Evolutionary conservation across 2,888 invertebrate species (phyloP), one percentile per base, ranked within the genome.

Genomic region (Tetranychus truncatus): DNA sequence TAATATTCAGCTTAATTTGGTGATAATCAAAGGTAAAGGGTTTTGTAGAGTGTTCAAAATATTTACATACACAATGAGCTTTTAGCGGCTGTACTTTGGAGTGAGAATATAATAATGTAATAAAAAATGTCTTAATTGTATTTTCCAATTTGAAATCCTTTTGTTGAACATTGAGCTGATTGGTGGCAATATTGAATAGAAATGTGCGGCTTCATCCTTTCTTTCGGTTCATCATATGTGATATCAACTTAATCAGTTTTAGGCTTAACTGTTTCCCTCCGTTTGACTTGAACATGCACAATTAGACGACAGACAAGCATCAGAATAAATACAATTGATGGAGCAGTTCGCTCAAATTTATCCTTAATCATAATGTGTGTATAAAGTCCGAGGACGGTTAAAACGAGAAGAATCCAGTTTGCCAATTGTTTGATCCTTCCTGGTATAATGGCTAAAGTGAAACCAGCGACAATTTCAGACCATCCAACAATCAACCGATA

Each of bases 321-420:
- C 82, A 93, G 92, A 82, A 92, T 90, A 84, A 94, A 94, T 73
- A 87, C 79, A 65, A 80, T 78, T 18, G 80, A 78, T 21, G 80
- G 80, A 24, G 79, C 79, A 24, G 78, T 79, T 74, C 78, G 75
- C 83, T 94, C 93, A 83, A 94, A 89, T 79, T 92, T 92, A 83
- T 94, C 93, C 74, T 91, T 91, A 55, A 93, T 91, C 89, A 91
- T 90, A 81, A 91, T 88, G 82, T 94, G 94, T 18, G 93, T 93
- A 83, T 95, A 95, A 75, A 93, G 90, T 65, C 93, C 92, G 84
- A 93, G 87, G 77, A 92, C 82, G 88, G 93, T 95, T 78, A 95
- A 84, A 74, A 90, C 78, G 69, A 96, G 86, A 77, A 96, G 86
- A 55, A 91, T 87, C 11, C 90, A 84, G 84, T 96, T 96, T 71